These are phyloP conservation scores for Aulostomus chinensis DNA, from an alignment of 2,797 vertebrate species.

Conservation along the genomic window DNA sequence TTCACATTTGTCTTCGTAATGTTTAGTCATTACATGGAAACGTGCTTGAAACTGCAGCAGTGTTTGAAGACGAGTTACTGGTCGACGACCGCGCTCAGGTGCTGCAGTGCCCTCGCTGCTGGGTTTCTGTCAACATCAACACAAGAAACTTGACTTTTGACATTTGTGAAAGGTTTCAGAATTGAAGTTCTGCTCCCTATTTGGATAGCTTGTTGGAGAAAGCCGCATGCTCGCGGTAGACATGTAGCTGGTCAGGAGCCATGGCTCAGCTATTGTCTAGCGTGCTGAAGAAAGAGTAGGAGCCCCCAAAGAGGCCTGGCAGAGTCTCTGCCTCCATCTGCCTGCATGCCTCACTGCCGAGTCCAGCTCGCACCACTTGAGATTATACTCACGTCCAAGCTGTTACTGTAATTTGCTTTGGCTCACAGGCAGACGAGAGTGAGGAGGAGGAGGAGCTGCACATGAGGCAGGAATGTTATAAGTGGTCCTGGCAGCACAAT, in stretches of 20 bases:
- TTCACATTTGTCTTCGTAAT: no score
- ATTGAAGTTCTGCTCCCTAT: no score
- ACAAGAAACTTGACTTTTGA: no score
- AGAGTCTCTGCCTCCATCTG: conserved; percentile 69
- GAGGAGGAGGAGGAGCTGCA: conserved; percentile 68
- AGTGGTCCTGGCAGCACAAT: conserved; percentile 74
- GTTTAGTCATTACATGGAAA: no score
- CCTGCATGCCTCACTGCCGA: conserved; percentile 66
- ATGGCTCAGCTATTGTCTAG: conserved; percentile 68
- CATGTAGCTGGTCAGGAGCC: conserved; percentile 62
- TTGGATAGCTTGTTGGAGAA: conserved; percentile 24
- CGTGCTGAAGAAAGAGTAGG: conserved; percentile 63
- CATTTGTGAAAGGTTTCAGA: no score
- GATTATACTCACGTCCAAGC: conserved; percentile 78
- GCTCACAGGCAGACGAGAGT: conserved; percentile 67
- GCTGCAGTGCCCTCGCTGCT: no score
- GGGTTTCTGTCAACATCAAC: no score
- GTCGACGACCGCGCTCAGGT: no score
- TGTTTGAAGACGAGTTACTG: no score
- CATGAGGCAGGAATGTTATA: conserved; percentile 72
- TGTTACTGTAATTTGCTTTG: conserved; percentile 82
- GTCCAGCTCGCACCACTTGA: conserved; percentile 74
- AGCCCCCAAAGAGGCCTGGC: conserved; percentile 73
- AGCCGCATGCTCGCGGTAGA: conserved; percentile 54
- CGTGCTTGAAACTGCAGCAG: no score